phyloP scores from a whole-genome alignment of 2,888 invertebrate species.

The Maniola hyperantus region DNA sequence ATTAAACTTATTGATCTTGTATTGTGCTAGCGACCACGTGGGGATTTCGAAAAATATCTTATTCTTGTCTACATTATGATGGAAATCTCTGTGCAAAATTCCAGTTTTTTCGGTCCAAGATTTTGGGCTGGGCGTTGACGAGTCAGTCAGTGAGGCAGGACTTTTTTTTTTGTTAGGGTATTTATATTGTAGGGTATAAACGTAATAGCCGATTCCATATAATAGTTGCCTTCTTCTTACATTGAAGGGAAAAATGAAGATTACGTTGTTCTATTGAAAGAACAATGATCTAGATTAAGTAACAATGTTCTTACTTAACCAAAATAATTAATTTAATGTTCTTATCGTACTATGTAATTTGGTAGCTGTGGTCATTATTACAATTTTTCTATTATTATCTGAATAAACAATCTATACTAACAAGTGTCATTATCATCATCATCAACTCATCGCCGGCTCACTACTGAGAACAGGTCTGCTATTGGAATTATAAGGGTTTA shows the following conservation, averaged over 20 bases:
- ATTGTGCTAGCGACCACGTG: no score
- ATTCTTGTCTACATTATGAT: not conserved
- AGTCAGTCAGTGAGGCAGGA: no score
- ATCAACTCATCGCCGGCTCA: no score
- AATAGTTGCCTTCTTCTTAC: not conserved
- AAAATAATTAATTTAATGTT: conserved; percentile 7
- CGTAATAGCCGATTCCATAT: not conserved
- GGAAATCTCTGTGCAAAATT: not conserved
- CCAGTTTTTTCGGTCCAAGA: no score
- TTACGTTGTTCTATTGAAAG: not conserved
- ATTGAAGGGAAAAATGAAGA: not conserved
- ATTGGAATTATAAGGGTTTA: no score
- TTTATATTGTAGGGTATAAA: not conserved
- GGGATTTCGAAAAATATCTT: no score
- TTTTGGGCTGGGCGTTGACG: no score
- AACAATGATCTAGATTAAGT: conserved; percentile 7
- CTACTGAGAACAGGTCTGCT: no score
- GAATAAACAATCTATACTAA: not conserved
- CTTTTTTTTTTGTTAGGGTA: no score
- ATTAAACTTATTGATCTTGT: no score
- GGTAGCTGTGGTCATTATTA: not conserved
- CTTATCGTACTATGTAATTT: not conserved
- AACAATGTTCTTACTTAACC: not conserved
- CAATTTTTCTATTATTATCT: not conserved
- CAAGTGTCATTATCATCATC: no score